Conservation (phyloP, 2,797 vertebrate species). For the Rhincodon typus region DNA sequence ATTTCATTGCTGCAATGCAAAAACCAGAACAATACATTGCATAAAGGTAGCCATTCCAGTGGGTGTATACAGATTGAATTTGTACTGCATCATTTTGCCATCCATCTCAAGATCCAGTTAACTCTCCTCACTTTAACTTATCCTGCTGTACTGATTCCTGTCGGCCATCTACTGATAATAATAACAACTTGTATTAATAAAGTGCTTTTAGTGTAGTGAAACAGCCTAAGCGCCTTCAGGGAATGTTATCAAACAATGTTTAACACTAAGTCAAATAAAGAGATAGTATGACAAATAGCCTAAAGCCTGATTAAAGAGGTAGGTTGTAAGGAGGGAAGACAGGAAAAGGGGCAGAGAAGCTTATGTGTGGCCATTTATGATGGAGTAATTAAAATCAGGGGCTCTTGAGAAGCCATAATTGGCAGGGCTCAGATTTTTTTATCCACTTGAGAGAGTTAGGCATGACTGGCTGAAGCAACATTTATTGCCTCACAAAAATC, state of each 20-base stretch:
- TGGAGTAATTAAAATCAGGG: too few relatives aligned
- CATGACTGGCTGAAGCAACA: too few relatives aligned
- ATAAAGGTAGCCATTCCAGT: not conserved
- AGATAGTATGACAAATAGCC: too few relatives aligned
- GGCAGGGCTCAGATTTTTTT: too few relatives aligned
- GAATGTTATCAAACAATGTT: not conserved
- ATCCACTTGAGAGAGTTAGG: too few relatives aligned
- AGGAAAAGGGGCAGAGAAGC: too few relatives aligned
- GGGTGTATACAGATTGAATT: not conserved
- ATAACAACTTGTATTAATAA: not conserved
- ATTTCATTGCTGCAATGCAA: not conserved
- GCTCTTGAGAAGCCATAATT: too few relatives aligned
- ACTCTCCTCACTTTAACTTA: not conserved
- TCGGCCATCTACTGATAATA: not conserved
- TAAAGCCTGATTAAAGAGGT: too few relatives aligned
- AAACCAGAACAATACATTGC: not conserved
- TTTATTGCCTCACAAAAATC: too few relatives aligned
- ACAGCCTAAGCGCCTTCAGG: not conserved
- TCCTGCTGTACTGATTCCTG: not conserved
- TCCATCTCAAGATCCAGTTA: not conserved
- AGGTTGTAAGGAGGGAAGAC: too few relatives aligned
- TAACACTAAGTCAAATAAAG: too few relatives aligned
- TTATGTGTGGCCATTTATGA: too few relatives aligned
- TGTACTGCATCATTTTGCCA: not conserved
- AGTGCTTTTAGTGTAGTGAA: not conserved